Conservation (phyloP, 2,888 invertebrate genomes). For the Linnaemya tessellans region DNA sequence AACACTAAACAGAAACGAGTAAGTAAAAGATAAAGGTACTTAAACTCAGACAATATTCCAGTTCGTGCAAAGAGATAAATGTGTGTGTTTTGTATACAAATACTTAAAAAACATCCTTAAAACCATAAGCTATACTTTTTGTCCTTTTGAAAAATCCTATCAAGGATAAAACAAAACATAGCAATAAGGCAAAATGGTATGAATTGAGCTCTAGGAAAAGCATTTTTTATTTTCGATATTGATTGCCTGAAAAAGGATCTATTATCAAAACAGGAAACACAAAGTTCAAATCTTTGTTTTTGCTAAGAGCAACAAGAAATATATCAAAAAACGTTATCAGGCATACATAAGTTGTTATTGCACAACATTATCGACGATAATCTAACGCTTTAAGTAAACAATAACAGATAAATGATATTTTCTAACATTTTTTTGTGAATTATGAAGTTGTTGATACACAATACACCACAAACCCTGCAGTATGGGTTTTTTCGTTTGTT, state of each 20-base stretch:
- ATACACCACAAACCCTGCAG: background rate
- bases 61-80: slow-evolving; percentile 36
- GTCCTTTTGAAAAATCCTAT: slow-evolving; percentile 19
- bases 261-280: slow-evolving; percentile 20
- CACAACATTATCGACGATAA: slow-evolving; percentile 39
- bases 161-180: slow-evolving; percentile 42
- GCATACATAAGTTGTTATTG: slow-evolving; percentile 48
- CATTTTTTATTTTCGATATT: slow-evolving; percentile 12
- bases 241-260: slow-evolving; percentile 45
- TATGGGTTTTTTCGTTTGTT: background rate
- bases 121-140: slow-evolving; percentile 61
- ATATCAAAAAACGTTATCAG: slow-evolving; percentile 34
- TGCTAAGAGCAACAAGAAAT: slow-evolving; percentile 4
- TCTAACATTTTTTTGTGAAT: background rate
- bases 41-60: slow-evolving; percentile 67
- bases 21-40: slow-evolving; percentile 66
- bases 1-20: slow-evolving; percentile 3
- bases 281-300: slow-evolving; percentile 34
- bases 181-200: slow-evolving; percentile 37
- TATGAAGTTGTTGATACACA: background rate
- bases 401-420: slow-evolving; percentile 54
- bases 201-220: background rate
- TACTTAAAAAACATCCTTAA: slow-evolving; percentile 27
- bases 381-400: slow-evolving; percentile 49
- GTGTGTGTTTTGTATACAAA: slow-evolving; percentile 18